Conservation (phyloP, 2,113 vertebrate genomes). For the Orcinus orca region DNA sequence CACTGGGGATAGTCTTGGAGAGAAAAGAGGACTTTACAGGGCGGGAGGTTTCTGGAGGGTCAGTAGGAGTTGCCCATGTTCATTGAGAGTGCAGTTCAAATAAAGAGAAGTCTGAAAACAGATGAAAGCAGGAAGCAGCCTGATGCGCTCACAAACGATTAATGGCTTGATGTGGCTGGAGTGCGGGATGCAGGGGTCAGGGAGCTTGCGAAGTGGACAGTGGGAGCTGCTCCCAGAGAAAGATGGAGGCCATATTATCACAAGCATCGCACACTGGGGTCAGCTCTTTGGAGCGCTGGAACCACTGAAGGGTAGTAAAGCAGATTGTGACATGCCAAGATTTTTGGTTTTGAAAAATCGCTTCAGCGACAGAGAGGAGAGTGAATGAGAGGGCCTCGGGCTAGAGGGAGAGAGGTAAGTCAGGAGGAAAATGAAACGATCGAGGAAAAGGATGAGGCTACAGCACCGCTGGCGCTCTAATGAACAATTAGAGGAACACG, state of each 20-base stretch:
- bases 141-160: accelerated
- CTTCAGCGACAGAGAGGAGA: not conserved
- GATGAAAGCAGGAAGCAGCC: not conserved
- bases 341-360: not conserved
- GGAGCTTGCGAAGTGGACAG: accelerated
- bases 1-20: not conserved
- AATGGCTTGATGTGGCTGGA: not conserved
- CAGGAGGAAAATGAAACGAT: not conserved
- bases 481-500: not conserved
- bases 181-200: not conserved
- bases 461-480: accelerated
- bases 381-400: not conserved
- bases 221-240: not conserved
- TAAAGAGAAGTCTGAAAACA: conserved; percentile 10
- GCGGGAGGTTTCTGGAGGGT: not conserved
- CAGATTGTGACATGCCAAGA: not conserved
- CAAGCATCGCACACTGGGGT: accelerated
- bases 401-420: not conserved
- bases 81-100: not conserved
- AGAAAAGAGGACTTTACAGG: not conserved
- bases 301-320: not conserved
- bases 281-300: not conserved
- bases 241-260: not conserved
- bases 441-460: not conserved
- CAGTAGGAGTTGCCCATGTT: not conserved